phyloP scores from a whole-genome alignment of 1,140 invertebrate genomes.

The Sitophilus oryzae region DNA sequence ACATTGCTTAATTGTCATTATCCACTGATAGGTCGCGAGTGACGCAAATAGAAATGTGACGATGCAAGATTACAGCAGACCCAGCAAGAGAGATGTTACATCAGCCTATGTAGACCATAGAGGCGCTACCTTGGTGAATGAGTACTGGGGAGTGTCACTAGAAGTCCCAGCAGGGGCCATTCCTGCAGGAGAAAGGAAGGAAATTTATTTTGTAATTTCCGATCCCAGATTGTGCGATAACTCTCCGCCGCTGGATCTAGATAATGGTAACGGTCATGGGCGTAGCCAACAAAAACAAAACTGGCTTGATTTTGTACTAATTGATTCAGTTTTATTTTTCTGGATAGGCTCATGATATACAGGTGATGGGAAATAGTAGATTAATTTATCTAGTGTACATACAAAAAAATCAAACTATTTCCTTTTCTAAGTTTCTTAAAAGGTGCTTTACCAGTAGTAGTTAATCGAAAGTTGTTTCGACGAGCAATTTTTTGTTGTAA shows the following conservation, averaged over 20 bases:
- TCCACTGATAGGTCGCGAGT: constrained; percentile 15
- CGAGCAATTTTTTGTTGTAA: too few species aligned
- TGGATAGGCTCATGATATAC: too few species aligned
- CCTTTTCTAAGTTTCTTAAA: constrained; percentile 6
- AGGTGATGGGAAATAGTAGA: background rate
- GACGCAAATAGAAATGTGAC: constrained; percentile 26
- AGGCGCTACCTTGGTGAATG: constrained; percentile 76
- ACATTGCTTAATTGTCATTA: too few species aligned
- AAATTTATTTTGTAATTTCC: constrained; percentile 91
- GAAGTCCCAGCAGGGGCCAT: constrained; percentile 84
- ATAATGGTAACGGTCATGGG: constrained; percentile 64
- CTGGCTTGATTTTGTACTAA: background rate
- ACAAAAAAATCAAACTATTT: constrained; percentile 4
- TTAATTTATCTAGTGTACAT: constrained; percentile 39
- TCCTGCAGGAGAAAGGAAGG: constrained; percentile 70
- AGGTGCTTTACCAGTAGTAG: background rate
- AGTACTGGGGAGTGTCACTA: constrained; percentile 83
- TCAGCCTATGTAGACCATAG: constrained; percentile 69
- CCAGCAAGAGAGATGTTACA: constrained; percentile 45
- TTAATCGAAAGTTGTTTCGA: background rate
- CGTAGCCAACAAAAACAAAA: background rate
- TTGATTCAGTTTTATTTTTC: too few species aligned
- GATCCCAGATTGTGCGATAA: constrained; percentile 65
- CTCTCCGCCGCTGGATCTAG: constrained; percentile 75
- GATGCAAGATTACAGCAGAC: constrained; percentile 30